Conservation (phyloP, 2,797 vertebrate genomes). For the Enteromius paludinosus region DNA sequence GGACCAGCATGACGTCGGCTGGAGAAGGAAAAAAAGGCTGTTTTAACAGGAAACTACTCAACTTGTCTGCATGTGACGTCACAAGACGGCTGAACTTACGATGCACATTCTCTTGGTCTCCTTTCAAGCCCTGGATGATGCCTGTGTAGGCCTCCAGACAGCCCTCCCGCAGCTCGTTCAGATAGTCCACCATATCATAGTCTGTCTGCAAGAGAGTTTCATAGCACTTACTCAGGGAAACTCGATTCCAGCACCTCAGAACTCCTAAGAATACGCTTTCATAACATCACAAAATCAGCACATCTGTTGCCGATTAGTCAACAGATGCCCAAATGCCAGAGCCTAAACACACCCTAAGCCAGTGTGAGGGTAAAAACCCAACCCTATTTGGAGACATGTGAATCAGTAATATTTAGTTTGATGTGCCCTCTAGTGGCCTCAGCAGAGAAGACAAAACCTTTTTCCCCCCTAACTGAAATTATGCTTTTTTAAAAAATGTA, state of each 20-base stretch:
- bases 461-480: too few relatives aligned
- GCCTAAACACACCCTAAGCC: not conserved
- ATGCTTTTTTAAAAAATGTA: too few relatives aligned
- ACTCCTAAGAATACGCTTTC: not conserved
- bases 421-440: too few relatives aligned
- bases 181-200: constrained; percentile 99
- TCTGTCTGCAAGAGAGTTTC: constrained; percentile 81
- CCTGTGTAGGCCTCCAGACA: constrained; percentile 98
- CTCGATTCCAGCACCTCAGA: not conserved
- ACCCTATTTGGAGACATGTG: too few relatives aligned
- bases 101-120: constrained; percentile 98
- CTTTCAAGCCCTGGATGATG: constrained; percentile 96
- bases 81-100: constrained; percentile 80
- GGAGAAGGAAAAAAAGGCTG: not conserved
- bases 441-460: too few relatives aligned
- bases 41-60: not conserved
- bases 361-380: too few relatives aligned
- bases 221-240: not conserved
- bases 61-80: not conserved
- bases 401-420: too few relatives aligned
- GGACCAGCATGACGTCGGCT: constrained; percentile 98
- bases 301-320: too few relatives aligned
- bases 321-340: too few relatives aligned
- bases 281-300: not conserved
- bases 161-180: constrained; percentile 95